Evolutionary conservation across 2,113 vertebrate species (phyloP), one percentile per base, ranked within the genome.

Genomic region (Butorides virescens): DNA sequence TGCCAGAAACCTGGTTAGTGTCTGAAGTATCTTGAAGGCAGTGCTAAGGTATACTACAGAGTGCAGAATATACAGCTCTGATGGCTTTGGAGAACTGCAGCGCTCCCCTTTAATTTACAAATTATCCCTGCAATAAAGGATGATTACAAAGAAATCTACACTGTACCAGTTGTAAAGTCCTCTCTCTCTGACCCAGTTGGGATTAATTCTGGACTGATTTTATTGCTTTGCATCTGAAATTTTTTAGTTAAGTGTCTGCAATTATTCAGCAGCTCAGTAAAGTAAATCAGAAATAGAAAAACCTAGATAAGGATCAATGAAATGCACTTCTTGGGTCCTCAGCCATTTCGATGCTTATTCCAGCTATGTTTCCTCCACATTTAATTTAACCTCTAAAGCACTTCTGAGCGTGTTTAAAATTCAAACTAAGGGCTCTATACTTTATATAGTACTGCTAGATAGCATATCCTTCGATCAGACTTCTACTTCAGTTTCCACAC

Each of bases 341-440:
- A 67, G 79, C n/a, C 44, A 6, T 88, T 91, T 53, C 8, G 11
- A n/a, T 92, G 73, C 50, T 93, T 92, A 39, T 89, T 90, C 88
- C 39, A 72, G 17, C 39, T 70, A 20, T 26, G 25, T 88, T 86
- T 93, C 42, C 67, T 88, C 44, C 72, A 56, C 49, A 18, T 39
- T 30, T 86, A 52, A 59, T 74, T 86, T 36, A 75, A 44, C 36
- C 44, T 84, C 8, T 88, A 58, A 86, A 95, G 52, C 4, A 3
- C 65, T 86, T 83, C 50, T 75, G 65, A 92, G 50, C 34, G 84
- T 89, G 46, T 78, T 82, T 79, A 79, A 95, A 91, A 89, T 87
- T 85, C 42, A 87, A 0, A 65, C 56, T n/a, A 36, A 89, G 44
- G 36, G 17, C 52, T 72, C 36, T 12, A 10, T 77, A 37, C 67